phyloP scores from a whole-genome alignment of 2,113 vertebrate species.

The Saimiri boliviensis region DNA sequence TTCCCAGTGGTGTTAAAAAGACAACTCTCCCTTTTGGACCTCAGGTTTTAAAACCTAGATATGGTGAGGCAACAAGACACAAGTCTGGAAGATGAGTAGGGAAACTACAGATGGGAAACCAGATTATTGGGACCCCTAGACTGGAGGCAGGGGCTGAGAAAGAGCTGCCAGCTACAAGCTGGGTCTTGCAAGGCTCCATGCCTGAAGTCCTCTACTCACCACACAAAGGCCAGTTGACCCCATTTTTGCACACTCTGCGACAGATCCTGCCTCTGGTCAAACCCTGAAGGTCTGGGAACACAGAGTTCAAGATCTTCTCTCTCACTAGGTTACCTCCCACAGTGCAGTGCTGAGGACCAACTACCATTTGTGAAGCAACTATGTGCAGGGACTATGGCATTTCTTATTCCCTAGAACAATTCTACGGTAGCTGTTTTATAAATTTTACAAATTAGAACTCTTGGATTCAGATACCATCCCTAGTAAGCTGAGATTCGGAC shows the following conservation, averaged over 20 bases:
- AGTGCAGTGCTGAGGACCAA: not conserved
- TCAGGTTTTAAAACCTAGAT: slow-evolving; percentile 48
- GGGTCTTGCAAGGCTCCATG: not conserved
- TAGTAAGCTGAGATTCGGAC: not conserved
- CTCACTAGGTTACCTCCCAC: not conserved
- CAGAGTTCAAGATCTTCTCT: not conserved
- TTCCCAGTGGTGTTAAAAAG: slow-evolving; percentile 46
- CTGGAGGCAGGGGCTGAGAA: not conserved
- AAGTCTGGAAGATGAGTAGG: not conserved
- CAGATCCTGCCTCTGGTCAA: not conserved
- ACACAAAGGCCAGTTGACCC: not conserved
- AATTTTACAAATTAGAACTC: not conserved
- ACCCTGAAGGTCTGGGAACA: not conserved
- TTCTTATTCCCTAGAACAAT: not conserved
- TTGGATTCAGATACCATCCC: not conserved
- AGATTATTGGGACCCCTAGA: not conserved
- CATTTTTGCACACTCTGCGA: not conserved
- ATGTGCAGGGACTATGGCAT: not conserved
- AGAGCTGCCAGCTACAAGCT: not conserved
- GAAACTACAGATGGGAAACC: not conserved
- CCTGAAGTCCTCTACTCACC: not conserved
- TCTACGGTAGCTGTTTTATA: not conserved
- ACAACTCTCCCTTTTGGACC: not conserved
- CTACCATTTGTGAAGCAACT: not conserved
- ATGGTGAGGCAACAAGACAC: not conserved